Base-by-base conservation (phyloP, 1,140 invertebrate genomes). In the Capitella teleta region DNA sequence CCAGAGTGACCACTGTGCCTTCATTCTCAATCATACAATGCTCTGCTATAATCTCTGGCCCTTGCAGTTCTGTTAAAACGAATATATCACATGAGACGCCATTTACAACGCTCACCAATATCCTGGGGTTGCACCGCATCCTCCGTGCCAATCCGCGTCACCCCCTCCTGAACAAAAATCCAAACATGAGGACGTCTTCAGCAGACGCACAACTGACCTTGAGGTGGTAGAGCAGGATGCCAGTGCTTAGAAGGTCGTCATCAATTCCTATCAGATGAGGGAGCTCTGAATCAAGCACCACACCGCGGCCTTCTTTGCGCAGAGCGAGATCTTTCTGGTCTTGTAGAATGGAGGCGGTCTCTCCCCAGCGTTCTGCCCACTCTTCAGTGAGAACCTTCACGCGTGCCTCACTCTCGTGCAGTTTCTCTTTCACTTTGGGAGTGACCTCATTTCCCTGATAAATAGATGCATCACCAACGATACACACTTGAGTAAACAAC, bases 361-460 rank as follows among this genome's bases (percentile, higher is more conserved):
- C 87, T 43, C 86, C 79, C 89, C 89, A 93, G 63, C 91, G 90
- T 66, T 87, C 86, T 5, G 85, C 82, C 89, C 89, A 93, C 68
- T 91, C 86, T 64, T 91, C 87, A 0, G 86, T 91, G 32, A 93
- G 73, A n/a, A 86, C 83, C 65, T 92, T 91, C 61, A 92, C 70
- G 57, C 66, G 68, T 24, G 87, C 87, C 70, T 92, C 86, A 64
- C 89, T 92, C 61, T 87, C 82, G 57, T 88, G 86, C 2, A 91
- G 77, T 59, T 86, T 83, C 28, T 83, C 85, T 23, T 88, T 71
- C 10, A 91, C 75, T 36, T 79, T 76, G 6, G 76, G 79, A 6
- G 61, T 60, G 6, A 60, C 52, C n/a, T 62, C 62, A 30, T 58
- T 62, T 49, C 68, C 65, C 67, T 68, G 57, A n/a, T n/a, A n/a